Evolutionary conservation across 2,888 invertebrate genomes (phyloP).

Genomic region (Leistus spinibarbis): DNA sequence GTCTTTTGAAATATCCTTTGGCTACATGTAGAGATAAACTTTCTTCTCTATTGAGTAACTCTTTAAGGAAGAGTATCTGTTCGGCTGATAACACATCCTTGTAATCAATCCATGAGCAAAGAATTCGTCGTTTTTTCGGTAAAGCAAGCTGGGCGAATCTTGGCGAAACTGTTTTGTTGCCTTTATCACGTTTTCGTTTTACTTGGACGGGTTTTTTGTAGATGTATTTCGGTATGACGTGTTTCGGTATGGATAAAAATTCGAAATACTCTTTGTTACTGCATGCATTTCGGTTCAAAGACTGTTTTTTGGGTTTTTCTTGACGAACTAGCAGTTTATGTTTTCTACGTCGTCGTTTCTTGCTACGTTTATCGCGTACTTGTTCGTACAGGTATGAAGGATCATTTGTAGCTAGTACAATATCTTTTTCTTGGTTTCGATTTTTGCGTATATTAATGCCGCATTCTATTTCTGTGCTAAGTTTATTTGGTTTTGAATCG

Average conservation of each 20-base stretch:
- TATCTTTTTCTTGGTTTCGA: slow-evolving; percentile 23
- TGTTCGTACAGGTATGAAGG: not conserved
- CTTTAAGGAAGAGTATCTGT: slow-evolving; percentile 47
- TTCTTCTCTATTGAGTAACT: slow-evolving; percentile 49
- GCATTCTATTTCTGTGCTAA: slow-evolving; percentile 27
- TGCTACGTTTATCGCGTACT: not conserved
- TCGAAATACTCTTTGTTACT: slow-evolving; percentile 24
- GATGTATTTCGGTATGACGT: not conserved
- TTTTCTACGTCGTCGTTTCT: slow-evolving; percentile 6
- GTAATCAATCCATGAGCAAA: slow-evolving; percentile 49
- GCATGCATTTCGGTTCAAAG: slow-evolving; percentile 12
- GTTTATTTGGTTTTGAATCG: slow-evolving; percentile 4
- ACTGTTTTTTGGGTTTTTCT: not conserved
- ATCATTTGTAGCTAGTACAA: slow-evolving; percentile 12
- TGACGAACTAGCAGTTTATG: not conserved
- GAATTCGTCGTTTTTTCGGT: slow-evolving; percentile 49
- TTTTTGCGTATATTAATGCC: slow-evolving; percentile 17
- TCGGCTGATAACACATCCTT: slow-evolving; percentile 46
- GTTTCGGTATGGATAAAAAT: slow-evolving; percentile 14
- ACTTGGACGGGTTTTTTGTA: not conserved
- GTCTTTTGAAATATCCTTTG: slow-evolving; percentile 49
- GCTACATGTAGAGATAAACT: slow-evolving; percentile 51
- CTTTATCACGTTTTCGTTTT: not conserved
- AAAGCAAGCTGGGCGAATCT: slow-evolving; percentile 49
- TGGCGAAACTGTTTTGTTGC: slow-evolving; percentile 47